A percentile compares a stretch with the other conserved stretches of the same genome.
Conservation (phyloP, 2,888 invertebrate species). For the Trichogramma evanescens region DNA sequence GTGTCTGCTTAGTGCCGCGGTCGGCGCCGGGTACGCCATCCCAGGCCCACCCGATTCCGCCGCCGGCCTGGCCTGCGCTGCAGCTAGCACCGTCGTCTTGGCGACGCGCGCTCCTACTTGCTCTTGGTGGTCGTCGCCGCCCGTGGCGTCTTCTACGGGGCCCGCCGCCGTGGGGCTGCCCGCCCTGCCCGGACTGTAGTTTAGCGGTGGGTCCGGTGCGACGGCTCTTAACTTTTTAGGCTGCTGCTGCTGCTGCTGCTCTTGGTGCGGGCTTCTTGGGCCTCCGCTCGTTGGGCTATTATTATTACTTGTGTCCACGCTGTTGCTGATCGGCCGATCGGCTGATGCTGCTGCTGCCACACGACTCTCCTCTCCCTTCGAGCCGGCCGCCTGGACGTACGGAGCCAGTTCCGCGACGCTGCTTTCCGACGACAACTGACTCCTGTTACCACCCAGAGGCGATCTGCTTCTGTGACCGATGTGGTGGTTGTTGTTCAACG, state of each 20-base stretch:
- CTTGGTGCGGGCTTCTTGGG: constrained; percentile 8
- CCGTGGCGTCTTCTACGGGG: constrained; percentile 1
- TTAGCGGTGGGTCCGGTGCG: background rate
- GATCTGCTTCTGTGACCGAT: too few species aligned
- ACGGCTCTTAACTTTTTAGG: constrained; percentile 2
- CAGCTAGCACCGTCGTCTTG: background rate
- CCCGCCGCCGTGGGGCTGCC: constrained; percentile 14
- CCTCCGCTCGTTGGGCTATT: background rate
- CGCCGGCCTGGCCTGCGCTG: constrained; percentile 7
- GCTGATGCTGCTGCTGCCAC: too few species aligned
- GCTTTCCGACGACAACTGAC: background rate
- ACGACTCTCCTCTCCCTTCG: background rate
- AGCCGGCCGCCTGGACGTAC: constrained; percentile 10
- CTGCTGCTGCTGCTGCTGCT: constrained; percentile 22
- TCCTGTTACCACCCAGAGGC: constrained; percentile 16
- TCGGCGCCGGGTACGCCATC: constrained; percentile 48
- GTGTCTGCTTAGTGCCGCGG: constrained; percentile 44
- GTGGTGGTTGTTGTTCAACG: too few species aligned
- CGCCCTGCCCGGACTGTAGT: constrained; percentile 5
- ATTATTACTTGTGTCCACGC: too few species aligned
- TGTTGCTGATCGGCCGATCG: too few species aligned
- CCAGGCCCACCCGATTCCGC: constrained; percentile 47
- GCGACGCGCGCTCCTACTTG: constrained; percentile 2
- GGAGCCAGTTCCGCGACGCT: constrained; percentile 19
- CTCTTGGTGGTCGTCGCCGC: background rate